Conservation (phyloP, 1,140 invertebrate species). For the Anagrus nilaparvatae region DNA sequence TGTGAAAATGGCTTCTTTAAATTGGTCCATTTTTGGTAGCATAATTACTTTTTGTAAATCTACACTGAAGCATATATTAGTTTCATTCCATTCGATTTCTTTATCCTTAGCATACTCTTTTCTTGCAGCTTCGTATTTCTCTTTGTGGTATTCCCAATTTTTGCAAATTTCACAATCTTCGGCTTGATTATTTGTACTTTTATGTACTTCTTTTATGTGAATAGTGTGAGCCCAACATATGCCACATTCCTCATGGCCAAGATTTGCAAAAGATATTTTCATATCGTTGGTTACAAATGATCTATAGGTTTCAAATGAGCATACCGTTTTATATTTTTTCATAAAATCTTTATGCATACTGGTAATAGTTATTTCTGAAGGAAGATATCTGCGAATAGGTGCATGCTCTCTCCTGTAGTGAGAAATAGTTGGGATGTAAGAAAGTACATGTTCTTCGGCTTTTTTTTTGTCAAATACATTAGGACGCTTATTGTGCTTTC, state of each 20-base stretch:
- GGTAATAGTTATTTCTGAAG: constrained; percentile 19
- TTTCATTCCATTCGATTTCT: not conserved
- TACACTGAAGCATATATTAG: not conserved
- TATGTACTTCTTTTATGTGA: constrained; percentile 8
- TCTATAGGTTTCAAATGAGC: not conserved
- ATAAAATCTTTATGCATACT: constrained; percentile 22
- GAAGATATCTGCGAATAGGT: constrained; percentile 21
- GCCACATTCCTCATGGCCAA: constrained; percentile 24
- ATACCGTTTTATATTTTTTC: constrained; percentile 15
- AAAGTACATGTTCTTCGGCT: constrained; percentile 7
- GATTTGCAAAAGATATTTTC: constrained; percentile 21
- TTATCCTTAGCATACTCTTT: not conserved
- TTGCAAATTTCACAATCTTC: not conserved
- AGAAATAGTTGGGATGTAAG: constrained; percentile 18
- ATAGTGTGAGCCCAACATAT: constrained; percentile 17
- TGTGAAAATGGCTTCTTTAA: constrained; percentile 15
- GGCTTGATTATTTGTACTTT: not conserved
- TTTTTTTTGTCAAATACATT: not conserved
- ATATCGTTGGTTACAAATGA: constrained; percentile 12
- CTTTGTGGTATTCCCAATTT: not conserved
- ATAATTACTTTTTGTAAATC: constrained; percentile 26
- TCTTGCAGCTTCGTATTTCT: not conserved
- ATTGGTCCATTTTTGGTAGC: constrained; percentile 21
- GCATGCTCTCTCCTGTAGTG: constrained; percentile 26
- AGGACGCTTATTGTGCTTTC: not conserved